Conservation (phyloP, 2,797 vertebrate species). For the Phoebastria nigripes region DNA sequence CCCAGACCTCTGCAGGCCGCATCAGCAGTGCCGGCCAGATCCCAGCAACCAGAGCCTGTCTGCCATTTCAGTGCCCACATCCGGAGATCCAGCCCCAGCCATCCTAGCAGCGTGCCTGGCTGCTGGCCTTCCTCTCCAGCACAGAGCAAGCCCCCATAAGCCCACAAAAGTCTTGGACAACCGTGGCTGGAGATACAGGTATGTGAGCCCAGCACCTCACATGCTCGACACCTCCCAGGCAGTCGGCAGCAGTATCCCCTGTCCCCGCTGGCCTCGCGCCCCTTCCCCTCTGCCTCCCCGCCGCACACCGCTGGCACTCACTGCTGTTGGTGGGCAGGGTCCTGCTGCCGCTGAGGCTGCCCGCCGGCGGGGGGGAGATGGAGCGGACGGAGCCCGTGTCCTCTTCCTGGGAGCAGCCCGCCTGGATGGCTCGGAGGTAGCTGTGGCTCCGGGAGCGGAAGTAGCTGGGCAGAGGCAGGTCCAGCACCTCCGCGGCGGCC, state of each 20-base stretch:
- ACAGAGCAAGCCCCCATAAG: background rate
- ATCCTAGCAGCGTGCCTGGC: background rate
- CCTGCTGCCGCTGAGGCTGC: slow-evolving; percentile 85
- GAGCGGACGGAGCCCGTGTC: slow-evolving; percentile 92
- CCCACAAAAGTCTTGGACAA: background rate
- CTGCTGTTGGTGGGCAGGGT: slow-evolving; percentile 93
- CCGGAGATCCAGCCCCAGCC: background rate
- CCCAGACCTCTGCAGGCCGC: background rate
- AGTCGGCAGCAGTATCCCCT: background rate
- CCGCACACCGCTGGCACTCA: slow-evolving; percentile 72
- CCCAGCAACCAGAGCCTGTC: background rate
- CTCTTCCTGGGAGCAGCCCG: slow-evolving; percentile 96
- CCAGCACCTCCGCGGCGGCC: slow-evolving; percentile 85
- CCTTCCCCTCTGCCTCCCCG: background rate
- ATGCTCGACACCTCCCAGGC: too few species aligned
- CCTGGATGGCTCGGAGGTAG: slow-evolving; percentile 98
- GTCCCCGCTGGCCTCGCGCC: accelerated
- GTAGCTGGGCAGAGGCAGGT: slow-evolving; percentile 92
- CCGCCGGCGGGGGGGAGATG: slow-evolving; percentile 87
- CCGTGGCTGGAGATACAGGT: background rate
- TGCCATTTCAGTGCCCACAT: background rate
- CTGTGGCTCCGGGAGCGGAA: slow-evolving; percentile 99
- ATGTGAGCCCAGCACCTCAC: background rate
- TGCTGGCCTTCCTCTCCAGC: background rate
- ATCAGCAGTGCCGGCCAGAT: background rate